Conservation (phyloP, 2,797 vertebrate species). For the Botia almorhae region DNA sequence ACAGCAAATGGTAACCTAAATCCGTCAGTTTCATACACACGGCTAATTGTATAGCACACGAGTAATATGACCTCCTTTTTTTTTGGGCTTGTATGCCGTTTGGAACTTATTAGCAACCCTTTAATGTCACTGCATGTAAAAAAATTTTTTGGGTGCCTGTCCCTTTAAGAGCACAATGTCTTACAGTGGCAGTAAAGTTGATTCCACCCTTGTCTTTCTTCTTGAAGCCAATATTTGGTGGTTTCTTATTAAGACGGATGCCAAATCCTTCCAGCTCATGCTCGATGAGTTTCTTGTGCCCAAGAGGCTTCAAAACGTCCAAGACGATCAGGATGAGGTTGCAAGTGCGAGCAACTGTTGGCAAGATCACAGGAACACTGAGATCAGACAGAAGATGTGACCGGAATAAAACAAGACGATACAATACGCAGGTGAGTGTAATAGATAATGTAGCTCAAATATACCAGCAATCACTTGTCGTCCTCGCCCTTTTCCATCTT, state of each 20-base stretch:
- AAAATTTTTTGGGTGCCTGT: not conserved
- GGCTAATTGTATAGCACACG: no score
- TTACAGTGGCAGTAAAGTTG: conserved; percentile 95
- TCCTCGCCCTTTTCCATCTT: conserved; percentile 97
- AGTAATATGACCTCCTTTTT: no score
- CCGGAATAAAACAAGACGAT: no score
- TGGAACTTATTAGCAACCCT: no score
- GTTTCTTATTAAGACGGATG: conserved; percentile 94
- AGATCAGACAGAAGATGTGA: not conserved
- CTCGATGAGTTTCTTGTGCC: conserved; percentile 97
- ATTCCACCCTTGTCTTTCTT: conserved; percentile 99
- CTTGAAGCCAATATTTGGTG: conserved; percentile 98
- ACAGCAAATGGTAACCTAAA: no score
- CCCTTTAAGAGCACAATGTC: not conserved
- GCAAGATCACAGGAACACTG: not conserved
- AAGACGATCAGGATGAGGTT: conserved; percentile 97
- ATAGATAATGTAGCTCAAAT: conserved; percentile 36
- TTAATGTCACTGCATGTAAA: no score
- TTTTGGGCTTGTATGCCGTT: no score
- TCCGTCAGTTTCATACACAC: no score
- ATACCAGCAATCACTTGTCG: conserved; percentile 96
- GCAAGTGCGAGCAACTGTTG: conserved; percentile 93
- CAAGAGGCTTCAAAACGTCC: conserved; percentile 95
- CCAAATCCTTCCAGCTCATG: conserved; percentile 98
- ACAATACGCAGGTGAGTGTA: not conserved